Evolutionary conservation across 2,113 vertebrate genomes (phyloP).

Genomic region (Arvicanthis niloticus): DNA sequence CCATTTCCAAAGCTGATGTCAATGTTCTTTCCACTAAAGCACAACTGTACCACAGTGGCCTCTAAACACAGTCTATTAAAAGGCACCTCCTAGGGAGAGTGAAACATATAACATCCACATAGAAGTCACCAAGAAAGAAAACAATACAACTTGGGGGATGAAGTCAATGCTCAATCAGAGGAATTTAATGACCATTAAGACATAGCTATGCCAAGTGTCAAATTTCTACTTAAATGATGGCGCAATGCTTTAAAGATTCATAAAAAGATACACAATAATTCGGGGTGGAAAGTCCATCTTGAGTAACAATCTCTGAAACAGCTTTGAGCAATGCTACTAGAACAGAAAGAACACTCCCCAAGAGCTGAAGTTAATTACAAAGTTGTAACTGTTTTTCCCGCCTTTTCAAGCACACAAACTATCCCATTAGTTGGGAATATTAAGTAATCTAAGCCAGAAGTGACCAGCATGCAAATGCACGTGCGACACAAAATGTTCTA

Average conservation of each 20-base stretch:
- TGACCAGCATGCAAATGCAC: slow-evolving; percentile 62
- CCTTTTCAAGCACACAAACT: slow-evolving; percentile 68
- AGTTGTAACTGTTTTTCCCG: slow-evolving; percentile 35
- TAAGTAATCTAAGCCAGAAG: slow-evolving; percentile 57
- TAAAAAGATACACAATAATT: slow-evolving; percentile 32
- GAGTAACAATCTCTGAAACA: background rate
- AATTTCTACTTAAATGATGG: background rate
- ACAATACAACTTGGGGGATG: background rate
- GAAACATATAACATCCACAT: slow-evolving; percentile 5
- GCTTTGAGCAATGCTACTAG: background rate
- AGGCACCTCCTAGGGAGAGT: background rate
- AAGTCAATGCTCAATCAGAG: background rate
- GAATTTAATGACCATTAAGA: slow-evolving; percentile 65
- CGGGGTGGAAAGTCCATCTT: background rate
- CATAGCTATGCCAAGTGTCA: slow-evolving; percentile 19
- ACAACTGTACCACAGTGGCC: background rate
- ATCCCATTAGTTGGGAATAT: slow-evolving; percentile 66
- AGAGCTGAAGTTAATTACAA: slow-evolving; percentile 59
- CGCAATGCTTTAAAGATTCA: background rate
- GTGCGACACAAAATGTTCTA: slow-evolving; percentile 71
- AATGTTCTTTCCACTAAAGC: background rate
- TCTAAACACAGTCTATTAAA: background rate
- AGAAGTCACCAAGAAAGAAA: slow-evolving; percentile 21
- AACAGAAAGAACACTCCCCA: slow-evolving; percentile 37
- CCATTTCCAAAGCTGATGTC: background rate